A percentile compares a stretch with the other conserved stretches of the same genome.
Conservation (phyloP, 2,888 invertebrate genomes). For the Apocheima hispidaria region DNA sequence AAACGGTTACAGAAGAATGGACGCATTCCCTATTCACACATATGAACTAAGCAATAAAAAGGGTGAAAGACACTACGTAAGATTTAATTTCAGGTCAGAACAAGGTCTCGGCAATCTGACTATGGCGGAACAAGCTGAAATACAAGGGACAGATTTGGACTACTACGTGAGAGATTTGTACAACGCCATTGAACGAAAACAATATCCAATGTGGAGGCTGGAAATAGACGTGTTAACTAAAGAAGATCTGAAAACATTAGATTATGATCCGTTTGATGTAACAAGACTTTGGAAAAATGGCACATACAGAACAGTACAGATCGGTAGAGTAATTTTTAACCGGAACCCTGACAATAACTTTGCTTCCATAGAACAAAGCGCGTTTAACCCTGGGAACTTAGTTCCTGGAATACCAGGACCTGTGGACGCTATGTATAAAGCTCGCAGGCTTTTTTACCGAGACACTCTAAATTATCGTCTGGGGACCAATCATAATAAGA, state of each 20-base stretch:
- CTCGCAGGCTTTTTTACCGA: conserved; percentile 60
- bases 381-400: conserved; percentile 66
- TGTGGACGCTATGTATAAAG: conserved; percentile 61
- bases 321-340: conserved; percentile 64
- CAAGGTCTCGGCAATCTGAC: conserved; percentile 93
- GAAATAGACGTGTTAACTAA: conserved; percentile 67
- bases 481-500: conserved; percentile 65
- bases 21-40: conserved; percentile 95
- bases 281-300: conserved; percentile 69
- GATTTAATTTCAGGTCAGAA: conserved; percentile 96
- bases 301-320: conserved; percentile 60
- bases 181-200: conserved; percentile 44
- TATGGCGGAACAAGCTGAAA: conserved; percentile 86
- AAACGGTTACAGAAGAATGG: conserved; percentile 95
- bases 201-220: conserved; percentile 64
- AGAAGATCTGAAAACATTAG: conserved; percentile 54
- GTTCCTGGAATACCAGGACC: conserved; percentile 75
- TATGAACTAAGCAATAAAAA: conserved; percentile 93
- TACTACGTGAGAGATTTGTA: conserved; percentile 92
- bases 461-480: conserved; percentile 69
- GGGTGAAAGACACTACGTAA: conserved; percentile 90
- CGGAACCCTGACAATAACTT: conserved; percentile 65
- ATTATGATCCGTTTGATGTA: conserved; percentile 72
- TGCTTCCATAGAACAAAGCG: conserved; percentile 59
- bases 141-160: conserved; percentile 92